Conservation (phyloP, 2,113 vertebrate species). For the Zosterops pallidus region DNA sequence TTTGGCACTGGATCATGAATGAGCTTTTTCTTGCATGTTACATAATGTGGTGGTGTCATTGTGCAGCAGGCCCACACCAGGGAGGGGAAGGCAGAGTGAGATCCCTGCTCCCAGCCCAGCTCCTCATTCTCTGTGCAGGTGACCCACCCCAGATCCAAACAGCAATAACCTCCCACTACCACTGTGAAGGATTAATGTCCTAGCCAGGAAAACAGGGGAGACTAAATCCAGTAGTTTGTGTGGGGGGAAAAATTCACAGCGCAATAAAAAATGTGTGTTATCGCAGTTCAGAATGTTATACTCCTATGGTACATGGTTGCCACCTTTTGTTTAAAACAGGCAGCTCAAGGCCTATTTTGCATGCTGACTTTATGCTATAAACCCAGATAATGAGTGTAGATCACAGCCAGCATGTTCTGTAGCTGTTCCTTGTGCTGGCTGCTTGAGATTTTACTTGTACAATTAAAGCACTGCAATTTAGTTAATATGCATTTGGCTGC, state of each 20-base stretch:
- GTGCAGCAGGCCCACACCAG: not conserved
- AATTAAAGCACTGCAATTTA: not conserved
- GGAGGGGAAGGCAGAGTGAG: not conserved
- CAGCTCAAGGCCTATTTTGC: not conserved
- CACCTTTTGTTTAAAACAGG: not conserved
- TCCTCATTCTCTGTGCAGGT: not conserved
- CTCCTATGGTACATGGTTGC: not conserved
- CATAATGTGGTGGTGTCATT: not conserved
- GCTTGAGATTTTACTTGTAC: not conserved
- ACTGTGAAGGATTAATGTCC: not conserved
- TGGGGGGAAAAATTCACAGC: fast-evolving
- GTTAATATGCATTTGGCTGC: not conserved
- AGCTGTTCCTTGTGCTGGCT: not conserved
- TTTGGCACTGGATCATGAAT: not conserved
- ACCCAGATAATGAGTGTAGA: not conserved
- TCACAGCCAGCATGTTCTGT: not conserved
- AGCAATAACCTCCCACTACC: not conserved
- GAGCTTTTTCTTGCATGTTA: not conserved
- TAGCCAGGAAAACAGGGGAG: not conserved
- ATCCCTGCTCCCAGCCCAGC: not conserved
- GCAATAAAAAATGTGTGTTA: not conserved
- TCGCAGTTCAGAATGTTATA: not conserved
- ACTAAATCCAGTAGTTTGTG: not conserved
- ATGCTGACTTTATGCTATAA: not conserved
- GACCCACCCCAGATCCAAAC: not conserved